Base-by-base conservation (phyloP, 2,888 invertebrate genomes). In the Amorpha juglandis region DNA sequence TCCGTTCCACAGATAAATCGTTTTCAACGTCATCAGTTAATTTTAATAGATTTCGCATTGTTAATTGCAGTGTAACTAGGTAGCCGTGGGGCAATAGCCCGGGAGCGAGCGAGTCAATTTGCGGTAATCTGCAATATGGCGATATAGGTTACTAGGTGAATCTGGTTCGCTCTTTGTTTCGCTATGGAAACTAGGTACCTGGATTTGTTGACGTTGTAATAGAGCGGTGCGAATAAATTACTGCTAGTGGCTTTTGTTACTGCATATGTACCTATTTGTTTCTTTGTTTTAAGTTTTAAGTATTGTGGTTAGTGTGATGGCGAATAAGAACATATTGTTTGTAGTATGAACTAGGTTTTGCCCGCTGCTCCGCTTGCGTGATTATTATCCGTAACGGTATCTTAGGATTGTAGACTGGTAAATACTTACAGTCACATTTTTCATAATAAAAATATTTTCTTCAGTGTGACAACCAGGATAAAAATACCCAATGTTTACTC, bases 81-180 rank as follows among this genome's bases (percentile, higher is more conserved):
- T 58, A 47, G 55, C 55, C 47, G 64, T 48, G 16, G 55, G 55
- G 55, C 51, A 66, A 63, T 66, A 63, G 53, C 21, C 52, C 4
- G 52, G 63, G 52, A 63, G 52, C 63, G 63, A 75, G 71, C 74
- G 55, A 78, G 75, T 77, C 75, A 78, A 79, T 77, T 81, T 75
- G 77, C 70, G 68, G 70, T 68, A 69, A 74, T 70, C 72, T 67
- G 68, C 68, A 67, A 47, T 64, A 67, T 63, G 53, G 68, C 64
- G 63, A 74, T 68, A 73, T 84, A 74, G 84, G 83, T 84, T 77
- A 84, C 77, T 83, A 74, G 83, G 85, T 83, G 81, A 83, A 78
- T 76, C 77, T 74, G 73, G 68, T 65, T 50, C 64, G 68, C 77
- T 75, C 80, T 80, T 81, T 80, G 78, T 79, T 78, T 67, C 73